phyloP scores from a whole-genome alignment of 2,888 invertebrate species.

The Ectobius pallidus region DNA sequence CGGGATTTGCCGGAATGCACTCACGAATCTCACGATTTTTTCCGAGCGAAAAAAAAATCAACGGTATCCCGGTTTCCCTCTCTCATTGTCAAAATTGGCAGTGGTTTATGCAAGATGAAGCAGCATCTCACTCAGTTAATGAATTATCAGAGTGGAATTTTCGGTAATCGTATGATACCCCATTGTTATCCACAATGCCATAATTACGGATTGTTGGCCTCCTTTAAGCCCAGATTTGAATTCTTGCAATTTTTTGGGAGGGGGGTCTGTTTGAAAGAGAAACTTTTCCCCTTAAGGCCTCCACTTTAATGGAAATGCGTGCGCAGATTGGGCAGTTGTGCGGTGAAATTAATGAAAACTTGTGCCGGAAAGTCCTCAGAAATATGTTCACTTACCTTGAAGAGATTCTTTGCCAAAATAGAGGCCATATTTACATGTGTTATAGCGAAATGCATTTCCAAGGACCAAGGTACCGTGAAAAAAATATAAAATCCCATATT shows the following conservation, averaged over 20 bases:
- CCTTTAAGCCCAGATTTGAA: not conserved
- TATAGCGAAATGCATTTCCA: not conserved
- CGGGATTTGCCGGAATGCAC: too few relatives aligned
- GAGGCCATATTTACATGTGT: not conserved
- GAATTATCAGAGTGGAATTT: too few relatives aligned
- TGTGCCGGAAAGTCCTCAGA: not conserved
- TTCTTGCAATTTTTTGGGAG: too few relatives aligned
- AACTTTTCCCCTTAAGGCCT: not conserved
- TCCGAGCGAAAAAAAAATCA: too few relatives aligned
- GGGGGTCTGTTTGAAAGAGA: not conserved
- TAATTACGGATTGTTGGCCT: not conserved
- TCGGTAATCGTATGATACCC: too few relatives aligned
- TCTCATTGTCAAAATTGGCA: too few relatives aligned
- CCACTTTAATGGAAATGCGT: not conserved
- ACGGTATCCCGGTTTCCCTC: too few relatives aligned
- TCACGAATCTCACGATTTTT: too few relatives aligned
- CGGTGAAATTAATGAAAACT: not conserved
- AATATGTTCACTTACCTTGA: not conserved
- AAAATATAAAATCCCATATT: too few relatives aligned
- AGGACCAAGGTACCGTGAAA: too few relatives aligned
- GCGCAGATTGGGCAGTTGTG: not conserved
- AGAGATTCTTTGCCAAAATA: not conserved
- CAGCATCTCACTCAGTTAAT: too few relatives aligned
- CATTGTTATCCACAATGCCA: too few relatives aligned
- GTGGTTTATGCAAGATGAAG: not conserved